Evolutionary conservation across 2,113 vertebrate species (phyloP), one percentile per base, ranked within the genome.

Genomic region (Stomatorhinus ivindoensis): DNA sequence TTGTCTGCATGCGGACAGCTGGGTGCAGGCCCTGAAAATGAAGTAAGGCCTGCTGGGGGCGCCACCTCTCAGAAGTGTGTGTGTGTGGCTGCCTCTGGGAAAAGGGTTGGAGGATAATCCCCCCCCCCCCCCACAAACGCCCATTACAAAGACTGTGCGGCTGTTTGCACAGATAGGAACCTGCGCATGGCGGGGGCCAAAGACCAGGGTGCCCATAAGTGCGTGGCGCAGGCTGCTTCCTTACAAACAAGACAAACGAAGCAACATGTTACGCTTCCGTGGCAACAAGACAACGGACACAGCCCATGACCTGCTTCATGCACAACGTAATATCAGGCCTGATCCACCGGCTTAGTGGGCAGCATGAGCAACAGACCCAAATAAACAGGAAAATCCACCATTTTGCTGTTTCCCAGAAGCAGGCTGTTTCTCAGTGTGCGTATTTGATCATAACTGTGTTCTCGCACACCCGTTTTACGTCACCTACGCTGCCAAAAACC

Each of bases 141-240:
- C 88, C 84, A 69, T 89, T 44, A 91, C 90, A 89, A 91, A 92
- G 86, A 3, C 1, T 48, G n/a, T 10, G 69, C 84, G 51, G 87
- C 90, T 91, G 90, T 92, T 93, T 93, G 91, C 90, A 94, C 94
- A 95, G 94, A 95, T 94, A 94, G 94, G 83, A 90, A 90, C 88
- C 91, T 90, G 53, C 35, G 91, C 91, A 90, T 89, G 92, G 93
- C 92, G 89, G 91, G 91, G 92, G 53, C 90, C 84, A 82, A 89
- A 89, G 90, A 92, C 3, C 83, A 85, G 27, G 87, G 80, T 87
- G 35, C 86, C 90, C 86, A 88, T 92, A 11, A 48, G 19, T 3
- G 42, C 15, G 9, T 10, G 4, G 19, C 8, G 9, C 19, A 46
- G 31, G 8, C 39, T 47, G 42, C 80, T 83, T 83, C 42, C 80